Conservation (phyloP, 1,140 invertebrate genomes). For the Brachionus calyciflorus region DNA sequence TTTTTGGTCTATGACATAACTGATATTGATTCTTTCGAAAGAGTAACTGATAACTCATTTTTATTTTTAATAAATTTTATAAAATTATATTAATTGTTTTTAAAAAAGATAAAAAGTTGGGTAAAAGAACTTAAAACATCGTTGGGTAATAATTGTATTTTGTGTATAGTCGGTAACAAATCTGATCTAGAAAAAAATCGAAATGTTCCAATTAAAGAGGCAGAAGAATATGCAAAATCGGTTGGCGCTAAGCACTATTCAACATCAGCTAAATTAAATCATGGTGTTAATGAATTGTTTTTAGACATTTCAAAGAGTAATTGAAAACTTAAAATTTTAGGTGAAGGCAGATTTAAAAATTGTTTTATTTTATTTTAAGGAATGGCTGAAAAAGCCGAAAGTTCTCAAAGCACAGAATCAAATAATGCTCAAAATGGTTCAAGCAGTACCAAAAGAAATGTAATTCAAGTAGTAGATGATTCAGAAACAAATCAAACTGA, state of each 20-base stretch:
- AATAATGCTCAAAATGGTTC: not conserved
- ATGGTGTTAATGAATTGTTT: conserved; percentile 85
- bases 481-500: not conserved
- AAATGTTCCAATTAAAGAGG: conserved; percentile 76
- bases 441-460: conserved; percentile 13
- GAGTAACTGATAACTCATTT: conserved; percentile 66
- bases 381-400: conserved; percentile 31
- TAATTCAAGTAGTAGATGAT: conserved; percentile 16
- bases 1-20: conserved; percentile 98
- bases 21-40: conserved; percentile 91
- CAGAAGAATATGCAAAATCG: conserved; percentile 79
- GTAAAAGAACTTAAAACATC: conserved; percentile 95
- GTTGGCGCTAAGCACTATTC: conserved; percentile 91
- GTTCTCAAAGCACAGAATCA: not conserved
- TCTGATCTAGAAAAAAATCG: conserved; percentile 87
- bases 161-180: conserved; percentile 96
- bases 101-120: conserved; percentile 87
- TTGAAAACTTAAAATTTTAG: not conserved
- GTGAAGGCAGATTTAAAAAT: too few species aligned
- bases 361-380: conserved; percentile 18
- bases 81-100: conserved; percentile 48
- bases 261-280: conserved; percentile 89
- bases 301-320: conserved; percentile 72
- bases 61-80: conserved; percentile 17
- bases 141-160: conserved; percentile 83